Evolutionary conservation across 2,888 invertebrate genomes (phyloP), one percentile per base, ranked within the genome.

Genomic region (Lissonota sp.): DNA sequence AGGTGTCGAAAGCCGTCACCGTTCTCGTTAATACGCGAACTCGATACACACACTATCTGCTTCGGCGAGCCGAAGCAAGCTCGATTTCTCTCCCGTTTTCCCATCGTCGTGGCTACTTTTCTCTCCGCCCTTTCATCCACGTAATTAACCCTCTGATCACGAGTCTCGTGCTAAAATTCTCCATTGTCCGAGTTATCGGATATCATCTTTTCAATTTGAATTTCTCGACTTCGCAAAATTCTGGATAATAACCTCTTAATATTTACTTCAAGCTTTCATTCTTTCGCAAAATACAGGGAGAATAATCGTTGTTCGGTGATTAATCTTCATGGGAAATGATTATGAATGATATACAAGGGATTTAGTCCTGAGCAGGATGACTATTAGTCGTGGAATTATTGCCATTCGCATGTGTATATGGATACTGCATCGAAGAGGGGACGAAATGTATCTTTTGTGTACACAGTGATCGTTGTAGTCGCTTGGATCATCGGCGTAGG

Each of bases 1-100:
- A 86, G 87, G 86, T 88, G 87, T 88, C 85, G 85, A 84, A 84
- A 78, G 84, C 66, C 71, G 57, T 66, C 64, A 70, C 64, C 44
- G 46, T 60, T 26, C 73, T 42, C 69, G 64, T 78, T 60, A 67
- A 67, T 67, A 73, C 74, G 70, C 66, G 70, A 77, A 26, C 37
- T 37, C 62, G 58, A 74, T 70, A 53, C 44, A 12, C 60, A 0
- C 10, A 4, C 39, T 6, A 5, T 10, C 58, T 58, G 26, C 73
- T 66, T 74, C 64, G 69, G 26, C 70, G 64, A 64, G 49, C 64
- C 46, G 64, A 70, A 74, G 74, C 74, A 70, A 78, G 70, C 73
- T 44, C 44, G 16, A 10, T 51, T 51, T 51, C 16, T 55, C 55
- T 55, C n/a, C 60, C 39, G 37, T 6, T 26, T 39, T 57, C 39